A percentile compares a stretch with the other conserved stretches of the same genome.
Conservation (phyloP, 2,113 vertebrate genomes). For the Callipepla squamata region DNA sequence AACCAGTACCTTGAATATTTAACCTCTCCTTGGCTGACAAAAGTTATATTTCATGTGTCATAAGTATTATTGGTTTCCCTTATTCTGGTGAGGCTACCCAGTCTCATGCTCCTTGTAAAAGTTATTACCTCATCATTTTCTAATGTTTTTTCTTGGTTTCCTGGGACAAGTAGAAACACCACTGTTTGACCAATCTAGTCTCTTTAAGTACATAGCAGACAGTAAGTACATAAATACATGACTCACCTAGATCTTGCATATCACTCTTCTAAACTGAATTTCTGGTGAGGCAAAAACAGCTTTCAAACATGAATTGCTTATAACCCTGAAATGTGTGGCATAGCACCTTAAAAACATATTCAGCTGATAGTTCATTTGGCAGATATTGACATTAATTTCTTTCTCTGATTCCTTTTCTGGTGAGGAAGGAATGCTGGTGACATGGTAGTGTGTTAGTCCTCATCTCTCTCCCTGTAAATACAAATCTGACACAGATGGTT, state of each 20-base stretch:
- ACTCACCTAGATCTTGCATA: fast-evolving
- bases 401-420: conserved; percentile 26
- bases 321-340: neutral
- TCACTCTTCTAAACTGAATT: neutral
- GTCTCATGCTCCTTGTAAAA: neutral
- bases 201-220: neutral
- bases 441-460: neutral
- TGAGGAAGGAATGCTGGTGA: conserved; percentile 34
- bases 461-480: conserved; percentile 40
- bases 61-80: neutral
- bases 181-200: neutral
- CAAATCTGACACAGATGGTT: conserved; percentile 44
- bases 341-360: neutral
- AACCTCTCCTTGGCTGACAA: neutral
- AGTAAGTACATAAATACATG: neutral
- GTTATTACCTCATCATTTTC: neutral
- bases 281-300: neutral
- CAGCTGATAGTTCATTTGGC: neutral
- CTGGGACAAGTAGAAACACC: neutral
- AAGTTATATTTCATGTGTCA: neutral
- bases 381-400: neutral
- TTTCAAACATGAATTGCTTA: neutral
- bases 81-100: neutral
- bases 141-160: neutral
- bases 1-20: neutral